These are phyloP conservation scores for Drosophila equinoxialis DNA, from an alignment of 1,140 invertebrate genomes.

Conservation along the genomic window DNA sequence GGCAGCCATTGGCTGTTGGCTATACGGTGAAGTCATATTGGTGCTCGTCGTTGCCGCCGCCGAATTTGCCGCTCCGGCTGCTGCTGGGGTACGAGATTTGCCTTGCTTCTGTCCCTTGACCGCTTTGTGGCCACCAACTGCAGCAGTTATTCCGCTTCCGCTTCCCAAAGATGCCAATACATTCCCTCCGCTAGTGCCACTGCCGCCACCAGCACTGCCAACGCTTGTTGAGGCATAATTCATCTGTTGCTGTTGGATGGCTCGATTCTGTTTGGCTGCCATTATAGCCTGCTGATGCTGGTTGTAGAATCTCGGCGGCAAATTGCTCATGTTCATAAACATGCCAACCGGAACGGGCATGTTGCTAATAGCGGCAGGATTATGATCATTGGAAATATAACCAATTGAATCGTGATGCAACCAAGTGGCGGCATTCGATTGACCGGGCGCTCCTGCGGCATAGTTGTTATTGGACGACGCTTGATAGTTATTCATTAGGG, in stretches of 20 bases:
- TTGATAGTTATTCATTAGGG: constrained; percentile 31
- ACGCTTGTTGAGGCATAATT: background rate
- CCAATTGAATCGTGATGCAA: constrained; percentile 95
- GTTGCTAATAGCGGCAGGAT: constrained; percentile 89
- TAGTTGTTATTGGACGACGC: constrained; percentile 6
- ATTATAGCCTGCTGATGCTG: constrained; percentile 88
- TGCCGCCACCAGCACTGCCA: constrained; percentile 9
- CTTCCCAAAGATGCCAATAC: constrained; percentile 13
- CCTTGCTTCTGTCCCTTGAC: constrained; percentile 3
- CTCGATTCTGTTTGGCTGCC: constrained; percentile 76
- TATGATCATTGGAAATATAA: constrained; percentile 94
- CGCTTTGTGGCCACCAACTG: constrained; percentile 7
- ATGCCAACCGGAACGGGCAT: constrained; percentile 96
- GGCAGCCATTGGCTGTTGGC: constrained; percentile 83
- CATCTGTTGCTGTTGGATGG: constrained; percentile 35
- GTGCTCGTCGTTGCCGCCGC: background rate
- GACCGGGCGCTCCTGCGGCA: background rate
- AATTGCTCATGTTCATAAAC: constrained; percentile 96
- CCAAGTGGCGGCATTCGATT: constrained; percentile 35
- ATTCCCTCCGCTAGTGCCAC: constrained; percentile 47
- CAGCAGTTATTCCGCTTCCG: constrained; percentile 53
- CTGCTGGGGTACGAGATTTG: constrained; percentile 9
- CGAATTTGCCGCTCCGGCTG: background rate
- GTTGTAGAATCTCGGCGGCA: constrained; percentile 94
- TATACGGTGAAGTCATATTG: constrained; percentile 65